phyloP scores from a whole-genome alignment of 2,888 invertebrate species.

The Drosophila fungiperda region DNA sequence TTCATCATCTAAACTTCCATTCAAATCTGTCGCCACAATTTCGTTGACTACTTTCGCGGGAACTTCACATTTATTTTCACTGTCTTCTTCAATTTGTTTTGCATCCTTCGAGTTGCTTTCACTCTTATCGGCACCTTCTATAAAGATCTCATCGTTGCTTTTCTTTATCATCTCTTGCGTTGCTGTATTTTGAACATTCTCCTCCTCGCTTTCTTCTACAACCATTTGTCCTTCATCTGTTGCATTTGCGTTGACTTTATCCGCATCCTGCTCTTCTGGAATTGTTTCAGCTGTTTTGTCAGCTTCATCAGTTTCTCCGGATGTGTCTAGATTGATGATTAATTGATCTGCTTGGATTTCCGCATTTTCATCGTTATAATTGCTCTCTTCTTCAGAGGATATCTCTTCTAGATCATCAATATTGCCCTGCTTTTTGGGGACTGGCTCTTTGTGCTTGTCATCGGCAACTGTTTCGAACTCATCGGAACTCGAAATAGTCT shows the following conservation, averaged over 20 bases:
- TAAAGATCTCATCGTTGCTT: constrained; percentile 6
- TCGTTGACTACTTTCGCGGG: neutral
- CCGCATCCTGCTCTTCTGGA: neutral
- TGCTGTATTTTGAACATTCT: neutral
- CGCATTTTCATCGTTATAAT: neutral
- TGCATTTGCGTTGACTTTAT: neutral
- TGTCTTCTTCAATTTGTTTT: neutral
- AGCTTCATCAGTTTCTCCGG: constrained; percentile 40
- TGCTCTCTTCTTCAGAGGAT: constrained; percentile 56
- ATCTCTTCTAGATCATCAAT: constrained; percentile 51
- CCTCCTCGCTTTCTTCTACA: neutral
- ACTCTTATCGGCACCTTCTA: neutral
- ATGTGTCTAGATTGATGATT: constrained; percentile 61
- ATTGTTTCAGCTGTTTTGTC: neutral
- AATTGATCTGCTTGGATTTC: constrained; percentile 1
- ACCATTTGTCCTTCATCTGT: neutral
- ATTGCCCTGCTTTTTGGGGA: neutral
- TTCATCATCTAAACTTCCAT: constrained; percentile 7
- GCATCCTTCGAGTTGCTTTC: constrained; percentile 2
- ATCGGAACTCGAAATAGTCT: constrained; percentile 64
- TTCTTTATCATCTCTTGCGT: constrained; percentile 28
- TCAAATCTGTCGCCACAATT: neutral
- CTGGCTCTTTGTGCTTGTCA: neutral
- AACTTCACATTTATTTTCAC: constrained; percentile 3
- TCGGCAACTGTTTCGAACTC: constrained; percentile 47